phyloP scores from a whole-genome alignment of 2,888 invertebrate species.

The Pyrochroa serraticornis region DNA sequence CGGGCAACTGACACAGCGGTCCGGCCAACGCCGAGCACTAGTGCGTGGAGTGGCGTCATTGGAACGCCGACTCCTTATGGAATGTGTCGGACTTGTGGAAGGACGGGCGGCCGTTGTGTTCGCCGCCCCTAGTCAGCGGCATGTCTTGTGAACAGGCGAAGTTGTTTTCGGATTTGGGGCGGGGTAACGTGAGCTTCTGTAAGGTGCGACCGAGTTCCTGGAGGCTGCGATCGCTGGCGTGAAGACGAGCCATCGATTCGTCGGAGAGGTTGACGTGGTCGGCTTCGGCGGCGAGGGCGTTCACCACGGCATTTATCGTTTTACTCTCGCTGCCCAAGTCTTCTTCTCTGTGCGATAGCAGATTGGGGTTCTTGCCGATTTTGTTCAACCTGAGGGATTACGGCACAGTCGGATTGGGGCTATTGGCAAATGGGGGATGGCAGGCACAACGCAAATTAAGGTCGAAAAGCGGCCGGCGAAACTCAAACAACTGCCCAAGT shows the following conservation, averaged over 20 bases:
- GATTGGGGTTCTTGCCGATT: conserved; percentile 96
- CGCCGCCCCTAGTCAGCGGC: conserved; percentile 66
- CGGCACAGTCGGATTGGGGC: conserved; percentile 5
- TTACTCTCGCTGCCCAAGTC: conserved; percentile 74
- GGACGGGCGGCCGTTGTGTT: conserved; percentile 63
- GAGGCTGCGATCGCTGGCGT: conserved; percentile 54
- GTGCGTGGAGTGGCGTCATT: conserved; percentile 77
- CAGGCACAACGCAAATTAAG: conserved; percentile 14
- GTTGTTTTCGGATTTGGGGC: conserved; percentile 85
- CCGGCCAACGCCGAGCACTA: conserved; percentile 59
- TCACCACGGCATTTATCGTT: conserved; percentile 92
- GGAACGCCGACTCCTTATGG: conserved; percentile 70
- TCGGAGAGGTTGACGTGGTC: conserved; percentile 82
- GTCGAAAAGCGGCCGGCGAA: conserved; percentile 10
- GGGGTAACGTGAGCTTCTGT: conserved; percentile 73
- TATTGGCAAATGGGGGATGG: neutral
- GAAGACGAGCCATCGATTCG: conserved; percentile 66
- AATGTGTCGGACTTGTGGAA: conserved; percentile 84
- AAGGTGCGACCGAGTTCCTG: conserved; percentile 72
- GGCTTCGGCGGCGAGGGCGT: conserved; percentile 89
- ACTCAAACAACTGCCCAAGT: conserved; percentile 6
- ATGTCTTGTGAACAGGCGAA: conserved; percentile 70
- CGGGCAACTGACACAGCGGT: conserved; percentile 45
- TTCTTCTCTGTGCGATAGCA: conserved; percentile 81
- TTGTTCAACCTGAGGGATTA: conserved; percentile 73